These are phyloP conservation scores for Eremobia ochroleuca DNA, from an alignment of 2,888 invertebrate genomes.

Conservation along the genomic window DNA sequence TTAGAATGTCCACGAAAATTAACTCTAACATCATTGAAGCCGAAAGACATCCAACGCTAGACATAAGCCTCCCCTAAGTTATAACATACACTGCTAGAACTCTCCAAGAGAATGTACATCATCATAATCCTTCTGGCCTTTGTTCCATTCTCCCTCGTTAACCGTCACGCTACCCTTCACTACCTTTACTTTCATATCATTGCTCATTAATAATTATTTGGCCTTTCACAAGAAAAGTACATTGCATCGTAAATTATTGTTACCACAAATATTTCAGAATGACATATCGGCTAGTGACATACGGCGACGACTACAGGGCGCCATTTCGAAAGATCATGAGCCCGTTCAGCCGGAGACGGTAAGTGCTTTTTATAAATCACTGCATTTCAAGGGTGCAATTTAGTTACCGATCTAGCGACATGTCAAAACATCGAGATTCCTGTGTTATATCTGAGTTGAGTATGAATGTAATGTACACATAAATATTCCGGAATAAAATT, in stretches of 20 bases:
- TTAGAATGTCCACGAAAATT: neutral
- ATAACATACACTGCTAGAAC: neutral
- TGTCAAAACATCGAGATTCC: neutral
- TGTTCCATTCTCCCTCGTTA: neutral
- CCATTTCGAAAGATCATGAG: constrained; percentile 40
- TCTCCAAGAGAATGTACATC: no score
- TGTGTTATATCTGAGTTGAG: neutral
- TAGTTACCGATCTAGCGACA: neutral
- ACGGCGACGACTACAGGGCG: constrained; percentile 91
- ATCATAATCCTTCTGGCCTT: neutral
- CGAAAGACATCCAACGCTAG: neutral
- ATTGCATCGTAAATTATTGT: neutral
- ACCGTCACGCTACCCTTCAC: neutral
- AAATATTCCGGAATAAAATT: neutral
- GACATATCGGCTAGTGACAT: constrained; percentile 96
- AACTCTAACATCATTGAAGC: neutral
- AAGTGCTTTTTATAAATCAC: constrained; percentile 7
- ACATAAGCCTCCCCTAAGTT: neutral
- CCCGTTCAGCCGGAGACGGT: neutral
- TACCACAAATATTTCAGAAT: constrained; percentile 80
- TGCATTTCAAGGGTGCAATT: neutral
- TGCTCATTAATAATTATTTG: neutral
- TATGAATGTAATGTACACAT: neutral
- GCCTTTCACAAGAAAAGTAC: neutral
- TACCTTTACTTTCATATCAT: neutral